Conservation (phyloP, 1,140 invertebrate genomes). For the Anthonomus grandis region DNA sequence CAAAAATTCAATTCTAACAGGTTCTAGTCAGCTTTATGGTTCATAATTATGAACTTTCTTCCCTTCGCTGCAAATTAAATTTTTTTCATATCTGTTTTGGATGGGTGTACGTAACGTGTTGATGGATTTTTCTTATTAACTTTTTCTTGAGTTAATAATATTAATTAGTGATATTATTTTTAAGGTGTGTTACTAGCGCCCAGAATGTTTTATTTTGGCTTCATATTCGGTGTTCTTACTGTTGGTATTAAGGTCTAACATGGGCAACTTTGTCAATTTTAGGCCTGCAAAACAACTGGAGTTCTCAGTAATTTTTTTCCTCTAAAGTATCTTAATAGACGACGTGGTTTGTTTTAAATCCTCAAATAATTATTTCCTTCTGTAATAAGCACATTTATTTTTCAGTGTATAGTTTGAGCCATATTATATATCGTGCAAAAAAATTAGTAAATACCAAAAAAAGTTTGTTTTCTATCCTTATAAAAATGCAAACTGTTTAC, state of each 20-base stretch:
- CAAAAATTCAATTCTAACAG: too few species aligned
- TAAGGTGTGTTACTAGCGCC: constrained; percentile 22
- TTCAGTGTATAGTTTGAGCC: constrained; percentile 24
- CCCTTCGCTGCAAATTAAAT: too few species aligned
- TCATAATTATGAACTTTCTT: too few species aligned
- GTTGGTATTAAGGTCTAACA: constrained; percentile 10
- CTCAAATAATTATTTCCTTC: constrained; percentile 22
- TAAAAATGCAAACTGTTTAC: constrained; percentile 40
- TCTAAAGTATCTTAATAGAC: constrained; percentile 25
- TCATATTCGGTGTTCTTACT: constrained; percentile 17
- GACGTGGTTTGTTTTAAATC: constrained; percentile 28
- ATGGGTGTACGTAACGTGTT: constrained; percentile 20
- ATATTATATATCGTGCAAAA: constrained; percentile 23
- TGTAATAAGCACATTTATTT: constrained; percentile 24
- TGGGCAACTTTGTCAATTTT: too few species aligned
- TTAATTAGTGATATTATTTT: constrained; percentile 28
- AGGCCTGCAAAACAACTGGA: too few species aligned
- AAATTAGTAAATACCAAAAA: constrained; percentile 31
- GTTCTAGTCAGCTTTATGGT: constrained; percentile 20
- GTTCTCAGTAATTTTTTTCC: too few species aligned
- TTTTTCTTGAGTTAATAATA: constrained; percentile 24
- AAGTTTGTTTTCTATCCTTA: constrained; percentile 35
- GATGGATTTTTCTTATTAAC: constrained; percentile 19
- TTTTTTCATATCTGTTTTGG: constrained; percentile 16
- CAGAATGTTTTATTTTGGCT: constrained; percentile 9